Evolutionary conservation across 1,140 invertebrate species (phyloP).

Genomic region (Apis florea): DNA sequence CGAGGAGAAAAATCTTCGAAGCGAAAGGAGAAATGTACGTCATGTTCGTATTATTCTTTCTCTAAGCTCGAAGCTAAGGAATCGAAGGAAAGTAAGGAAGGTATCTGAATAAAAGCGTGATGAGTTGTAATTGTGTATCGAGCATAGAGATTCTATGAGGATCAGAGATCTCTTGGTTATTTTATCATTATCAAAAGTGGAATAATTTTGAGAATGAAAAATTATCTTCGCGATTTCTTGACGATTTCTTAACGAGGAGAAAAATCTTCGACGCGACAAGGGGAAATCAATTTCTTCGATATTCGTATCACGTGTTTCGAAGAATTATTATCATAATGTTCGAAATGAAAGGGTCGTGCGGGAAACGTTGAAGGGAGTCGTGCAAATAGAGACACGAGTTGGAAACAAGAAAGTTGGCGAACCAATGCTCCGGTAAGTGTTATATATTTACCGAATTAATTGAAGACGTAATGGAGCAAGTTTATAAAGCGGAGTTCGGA

Average conservation of each 20-base stretch:
- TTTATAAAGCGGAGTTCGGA: background rate
- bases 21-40: background rate
- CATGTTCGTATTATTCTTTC: too few relatives aligned
- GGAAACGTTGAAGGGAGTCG: background rate
- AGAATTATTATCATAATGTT: constrained; percentile 1
- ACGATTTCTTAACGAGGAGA: too few relatives aligned
- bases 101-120: too few relatives aligned
- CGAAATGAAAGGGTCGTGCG: background rate
- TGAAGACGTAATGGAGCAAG: constrained; percentile 32
- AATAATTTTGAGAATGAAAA: too few relatives aligned
- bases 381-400: constrained; percentile 23
- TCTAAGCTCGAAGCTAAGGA: too few relatives aligned
- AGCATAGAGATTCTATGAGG: background rate
- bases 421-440: constrained; percentile 7
- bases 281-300: background rate
- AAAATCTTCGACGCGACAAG: too few relatives aligned
- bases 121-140: too few relatives aligned
- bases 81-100: too few relatives aligned
- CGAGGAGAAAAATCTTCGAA: too few relatives aligned
- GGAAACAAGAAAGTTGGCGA: constrained; percentile 27
- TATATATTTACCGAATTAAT: constrained; percentile 50
- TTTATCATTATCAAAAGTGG: too few relatives aligned
- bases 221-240: too few relatives aligned
- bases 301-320: background rate
- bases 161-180: background rate